Evolutionary conservation across 1,140 invertebrate species (phyloP).

Genomic region (fruit fly (Drosophila melanogaster)): DNA sequence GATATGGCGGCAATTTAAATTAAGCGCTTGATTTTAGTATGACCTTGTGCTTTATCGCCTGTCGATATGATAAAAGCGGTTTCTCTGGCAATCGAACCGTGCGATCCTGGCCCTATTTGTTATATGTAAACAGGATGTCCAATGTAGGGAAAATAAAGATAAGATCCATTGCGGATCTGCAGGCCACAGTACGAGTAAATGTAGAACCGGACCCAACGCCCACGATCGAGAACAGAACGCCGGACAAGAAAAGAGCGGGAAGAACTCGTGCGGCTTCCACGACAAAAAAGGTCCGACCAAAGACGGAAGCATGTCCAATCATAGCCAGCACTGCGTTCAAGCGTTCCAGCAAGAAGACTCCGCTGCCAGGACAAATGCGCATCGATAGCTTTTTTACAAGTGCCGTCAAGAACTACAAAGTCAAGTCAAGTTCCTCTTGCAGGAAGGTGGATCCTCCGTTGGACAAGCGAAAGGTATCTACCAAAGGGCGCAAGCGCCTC

Average conservation of each 20-base stretch:
- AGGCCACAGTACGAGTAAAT: background rate
- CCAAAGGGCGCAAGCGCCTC: conserved; percentile 61
- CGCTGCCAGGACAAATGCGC: conserved; percentile 55
- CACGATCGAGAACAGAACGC: conserved; percentile 15
- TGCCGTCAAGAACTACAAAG: conserved; percentile 57
- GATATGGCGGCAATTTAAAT: background rate
- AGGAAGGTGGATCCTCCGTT: background rate
- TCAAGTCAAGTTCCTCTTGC: conserved; percentile 20
- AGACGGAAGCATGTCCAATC: conserved; percentile 4
- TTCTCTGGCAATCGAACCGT: too few relatives aligned
- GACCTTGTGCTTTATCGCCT: background rate
- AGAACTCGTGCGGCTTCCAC: conserved; percentile 55
- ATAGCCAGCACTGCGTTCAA: conserved; percentile 32
- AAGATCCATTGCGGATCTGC: conserved; percentile 43
- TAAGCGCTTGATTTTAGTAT: background rate
- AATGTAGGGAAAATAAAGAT: conserved; percentile 59
- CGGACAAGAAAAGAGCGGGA: conserved; percentile 51
- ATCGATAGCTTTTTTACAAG: conserved; percentile 75
- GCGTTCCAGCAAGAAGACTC: conserved; percentile 55
- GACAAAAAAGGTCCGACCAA: conserved; percentile 33
- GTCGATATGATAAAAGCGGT: background rate
- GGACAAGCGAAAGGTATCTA: conserved; percentile 2
- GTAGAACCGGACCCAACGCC: background rate
- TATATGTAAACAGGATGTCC: conserved; percentile 22
- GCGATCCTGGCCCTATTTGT: too few relatives aligned